Conservation (phyloP, 2,797 vertebrate genomes). For the Babyrousa celebensis region DNA sequence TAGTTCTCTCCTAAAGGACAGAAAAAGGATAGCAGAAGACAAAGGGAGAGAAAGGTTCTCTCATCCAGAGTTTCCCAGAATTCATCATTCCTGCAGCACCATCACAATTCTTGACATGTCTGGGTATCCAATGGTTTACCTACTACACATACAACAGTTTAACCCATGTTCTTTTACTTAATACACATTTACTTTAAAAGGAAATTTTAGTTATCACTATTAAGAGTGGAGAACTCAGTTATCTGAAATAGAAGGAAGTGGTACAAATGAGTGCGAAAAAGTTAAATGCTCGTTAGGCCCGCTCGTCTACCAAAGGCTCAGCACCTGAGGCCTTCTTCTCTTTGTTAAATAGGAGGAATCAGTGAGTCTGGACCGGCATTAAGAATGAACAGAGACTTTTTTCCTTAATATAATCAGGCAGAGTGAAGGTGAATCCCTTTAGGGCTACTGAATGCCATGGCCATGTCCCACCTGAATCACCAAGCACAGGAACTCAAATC, state of each 20-base stretch:
- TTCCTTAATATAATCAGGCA: neutral
- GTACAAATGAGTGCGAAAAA: neutral
- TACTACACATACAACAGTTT: neutral
- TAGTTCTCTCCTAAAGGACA: neutral
- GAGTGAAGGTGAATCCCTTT: accelerated
- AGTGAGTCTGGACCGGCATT: neutral
- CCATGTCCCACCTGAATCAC: accelerated
- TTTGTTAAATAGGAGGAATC: neutral
- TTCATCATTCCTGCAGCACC: accelerated
- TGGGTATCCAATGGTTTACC: neutral
- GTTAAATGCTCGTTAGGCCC: neutral
- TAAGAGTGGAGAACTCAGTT: neutral
- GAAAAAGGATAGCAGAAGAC: neutral
- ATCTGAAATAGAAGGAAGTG: neutral
- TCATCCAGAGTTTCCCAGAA: accelerated
- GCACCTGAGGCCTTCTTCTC: neutral
- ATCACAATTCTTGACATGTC: neutral
- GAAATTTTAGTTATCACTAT: neutral
- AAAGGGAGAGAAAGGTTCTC: neutral
- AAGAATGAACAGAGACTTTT: neutral
- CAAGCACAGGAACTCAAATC: neutral
- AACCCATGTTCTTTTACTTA: neutral
- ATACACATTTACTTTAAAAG: neutral
- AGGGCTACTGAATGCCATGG: accelerated
- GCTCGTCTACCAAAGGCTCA: neutral